phyloP scores from a whole-genome alignment of 1,140 invertebrate genomes.

The Drosophila kepulauana region DNA sequence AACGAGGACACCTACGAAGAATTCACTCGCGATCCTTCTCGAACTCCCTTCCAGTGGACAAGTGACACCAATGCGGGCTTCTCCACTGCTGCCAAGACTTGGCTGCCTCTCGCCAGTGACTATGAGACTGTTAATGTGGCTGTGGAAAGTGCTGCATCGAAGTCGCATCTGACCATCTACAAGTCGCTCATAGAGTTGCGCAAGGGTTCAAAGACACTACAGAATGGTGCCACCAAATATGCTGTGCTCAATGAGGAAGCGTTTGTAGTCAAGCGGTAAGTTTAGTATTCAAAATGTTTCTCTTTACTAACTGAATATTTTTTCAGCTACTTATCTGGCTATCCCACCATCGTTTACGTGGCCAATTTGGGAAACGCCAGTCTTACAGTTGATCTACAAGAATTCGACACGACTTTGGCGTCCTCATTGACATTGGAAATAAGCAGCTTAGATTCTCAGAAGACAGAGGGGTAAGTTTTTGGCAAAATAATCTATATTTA shows the following conservation, averaged over 20 bases:
- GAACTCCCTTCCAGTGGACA: constrained; percentile 93
- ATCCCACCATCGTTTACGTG: constrained; percentile 40
- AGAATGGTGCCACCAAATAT: constrained; percentile 79
- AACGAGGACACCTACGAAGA: constrained; percentile 84
- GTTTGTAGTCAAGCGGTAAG: constrained; percentile 81
- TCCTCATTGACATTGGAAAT: constrained; percentile 45
- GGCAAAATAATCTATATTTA: too few species aligned
- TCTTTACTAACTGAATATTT: background rate
- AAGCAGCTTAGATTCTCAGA: constrained; percentile 57
- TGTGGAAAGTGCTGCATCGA: constrained; percentile 40
- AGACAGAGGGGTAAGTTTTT: constrained; percentile 51
- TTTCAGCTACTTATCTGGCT: constrained; percentile 42
- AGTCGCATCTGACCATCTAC: constrained; percentile 78
- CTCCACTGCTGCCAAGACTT: constrained; percentile 86
- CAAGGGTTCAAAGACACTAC: constrained; percentile 64
- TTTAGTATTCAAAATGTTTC: too few species aligned
- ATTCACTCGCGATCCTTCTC: constrained; percentile 88
- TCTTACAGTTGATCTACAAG: constrained; percentile 48
- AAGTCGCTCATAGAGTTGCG: constrained; percentile 64
- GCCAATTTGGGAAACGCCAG: constrained; percentile 54
- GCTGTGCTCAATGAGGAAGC: constrained; percentile 75
- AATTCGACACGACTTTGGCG: constrained; percentile 62
- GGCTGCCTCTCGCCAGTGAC: constrained; percentile 88
- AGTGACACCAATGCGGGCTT: constrained; percentile 85
- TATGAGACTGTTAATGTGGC: constrained; percentile 86